phyloP scores from a whole-genome alignment of 64 coral and sea anemone genomes.

The Montipora sp. region DNA sequence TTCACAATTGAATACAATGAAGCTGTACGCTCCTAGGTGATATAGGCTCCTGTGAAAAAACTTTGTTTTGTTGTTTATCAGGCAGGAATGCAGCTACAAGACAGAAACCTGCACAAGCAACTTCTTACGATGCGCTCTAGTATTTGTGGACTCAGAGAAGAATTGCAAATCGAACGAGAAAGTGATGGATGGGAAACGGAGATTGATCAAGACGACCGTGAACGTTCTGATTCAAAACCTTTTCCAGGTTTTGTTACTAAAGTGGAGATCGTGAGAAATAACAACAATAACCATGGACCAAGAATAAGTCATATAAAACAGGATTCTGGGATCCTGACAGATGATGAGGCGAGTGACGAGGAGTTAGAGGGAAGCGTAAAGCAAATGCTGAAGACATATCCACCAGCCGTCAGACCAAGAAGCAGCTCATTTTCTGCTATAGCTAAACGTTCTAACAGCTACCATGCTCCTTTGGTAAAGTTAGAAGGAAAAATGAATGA shows the following conservation, averaged over 20 bases:
- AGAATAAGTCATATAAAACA: slow-evolving; percentile 71
- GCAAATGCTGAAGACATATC: background rate
- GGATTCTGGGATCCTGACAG: slow-evolving; percentile 87
- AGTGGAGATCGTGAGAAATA: slow-evolving; percentile 49
- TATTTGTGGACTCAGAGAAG: slow-evolving; percentile 58
- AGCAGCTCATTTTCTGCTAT: slow-evolving; percentile 30
- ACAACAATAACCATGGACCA: background rate
- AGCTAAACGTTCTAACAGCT: background rate
- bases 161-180: slow-evolving; percentile 60
- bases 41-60: background rate
- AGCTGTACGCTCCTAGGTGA: too few relatives aligned
- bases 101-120: slow-evolving; percentile 78
- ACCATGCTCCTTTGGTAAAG: background rate
- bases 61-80: background rate
- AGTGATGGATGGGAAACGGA: slow-evolving; percentile 62
- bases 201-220: background rate
- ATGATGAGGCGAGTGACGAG: slow-evolving; percentile 54
- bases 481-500: background rate
- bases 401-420: background rate
- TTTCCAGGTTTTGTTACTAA: slow-evolving; percentile 34
- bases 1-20: too few relatives aligned
- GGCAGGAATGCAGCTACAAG: slow-evolving; percentile 85
- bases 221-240: background rate
- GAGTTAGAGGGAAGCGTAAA: slow-evolving; percentile 38
- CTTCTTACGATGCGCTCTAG: slow-evolving; percentile 54